A percentile compares a stretch with the other conserved stretches of the same genome.
Evolutionary conservation across 1,140 invertebrate species (phyloP).

Genomic region (Drusus annulatus): DNA sequence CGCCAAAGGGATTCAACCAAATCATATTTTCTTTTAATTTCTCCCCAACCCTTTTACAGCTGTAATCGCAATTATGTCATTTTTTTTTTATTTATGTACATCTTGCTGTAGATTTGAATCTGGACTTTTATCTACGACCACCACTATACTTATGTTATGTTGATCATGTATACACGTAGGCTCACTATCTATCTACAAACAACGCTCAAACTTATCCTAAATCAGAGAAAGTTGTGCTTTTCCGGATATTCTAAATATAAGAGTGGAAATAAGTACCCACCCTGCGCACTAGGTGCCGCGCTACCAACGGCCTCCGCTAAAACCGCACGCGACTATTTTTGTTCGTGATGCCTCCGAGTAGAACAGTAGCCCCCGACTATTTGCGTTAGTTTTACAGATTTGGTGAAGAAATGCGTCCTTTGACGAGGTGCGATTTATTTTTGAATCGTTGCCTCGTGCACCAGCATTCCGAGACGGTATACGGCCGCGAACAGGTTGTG

Average conservation of each 20-base stretch:
- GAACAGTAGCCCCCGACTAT: not conserved
- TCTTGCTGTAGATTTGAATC: too few relatives aligned
- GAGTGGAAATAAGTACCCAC: conserved; percentile 22
- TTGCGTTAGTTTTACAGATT: not conserved
- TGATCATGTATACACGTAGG: too few relatives aligned
- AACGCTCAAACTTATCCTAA: too few relatives aligned
- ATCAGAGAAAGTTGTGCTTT: conserved; percentile 16
- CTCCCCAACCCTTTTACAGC: too few relatives aligned
- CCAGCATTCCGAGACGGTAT: not conserved
- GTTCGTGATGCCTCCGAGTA: conserved; percentile 13
- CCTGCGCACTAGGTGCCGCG: conserved; percentile 24
- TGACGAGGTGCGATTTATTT: not conserved
- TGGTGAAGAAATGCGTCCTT: not conserved
- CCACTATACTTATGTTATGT: too few relatives aligned
- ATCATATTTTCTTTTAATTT: too few relatives aligned
- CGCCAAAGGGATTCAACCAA: too few relatives aligned
- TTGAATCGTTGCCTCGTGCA: conserved; percentile 6
- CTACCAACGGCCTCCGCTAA: conserved; percentile 24
- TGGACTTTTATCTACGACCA: too few relatives aligned
- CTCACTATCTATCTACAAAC: too few relatives aligned
- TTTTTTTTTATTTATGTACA: too few relatives aligned
- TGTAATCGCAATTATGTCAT: too few relatives aligned
- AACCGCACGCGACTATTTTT: conserved; percentile 28
- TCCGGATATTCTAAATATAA: conserved; percentile 23
- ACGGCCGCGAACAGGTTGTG: conserved; percentile 37